Percentiles rank a stretch among this genome's conserved stretches.
Evolutionary conservation across 2,888 invertebrate genomes (phyloP).

Genomic region (Cenopis cana): DNA sequence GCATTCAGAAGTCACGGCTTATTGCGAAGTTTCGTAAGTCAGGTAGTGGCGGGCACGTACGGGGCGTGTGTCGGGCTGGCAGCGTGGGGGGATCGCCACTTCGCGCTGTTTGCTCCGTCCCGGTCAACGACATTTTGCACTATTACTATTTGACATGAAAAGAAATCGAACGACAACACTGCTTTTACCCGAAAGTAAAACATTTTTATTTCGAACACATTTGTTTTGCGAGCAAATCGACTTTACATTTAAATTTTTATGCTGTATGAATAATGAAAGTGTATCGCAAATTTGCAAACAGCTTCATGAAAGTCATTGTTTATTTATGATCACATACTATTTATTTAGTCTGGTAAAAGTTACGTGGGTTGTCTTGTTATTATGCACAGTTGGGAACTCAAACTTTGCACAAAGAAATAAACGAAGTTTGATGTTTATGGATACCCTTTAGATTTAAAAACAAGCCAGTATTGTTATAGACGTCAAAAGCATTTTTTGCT

Average conservation of each 20-base stretch:
- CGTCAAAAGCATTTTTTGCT: background rate
- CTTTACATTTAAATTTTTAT: conserved; percentile 11
- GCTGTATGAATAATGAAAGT: conserved; percentile 4
- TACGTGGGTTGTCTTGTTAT: conserved; percentile 6
- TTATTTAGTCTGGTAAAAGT: conserved; percentile 18
- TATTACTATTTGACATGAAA: conserved; percentile 75
- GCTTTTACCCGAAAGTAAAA: conserved; percentile 44
- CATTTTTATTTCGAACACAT: conserved; percentile 11
- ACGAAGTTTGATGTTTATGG: conserved; percentile 15
- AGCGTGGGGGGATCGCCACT: conserved; percentile 52
- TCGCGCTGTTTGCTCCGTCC: conserved; percentile 58
- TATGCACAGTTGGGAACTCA: conserved; percentile 20
- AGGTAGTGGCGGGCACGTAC: conserved; percentile 49
- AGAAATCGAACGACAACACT: conserved; percentile 62
- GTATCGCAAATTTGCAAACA: conserved; percentile 7
- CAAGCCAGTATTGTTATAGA: conserved; percentile 17
- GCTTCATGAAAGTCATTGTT: conserved; percentile 7
- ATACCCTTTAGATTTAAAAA: conserved; percentile 15
- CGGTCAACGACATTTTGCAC: conserved; percentile 74
- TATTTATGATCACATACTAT: conserved; percentile 8
- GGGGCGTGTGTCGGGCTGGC: conserved; percentile 15
- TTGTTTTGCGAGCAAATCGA: conserved; percentile 2
- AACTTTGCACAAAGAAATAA: conserved; percentile 20
- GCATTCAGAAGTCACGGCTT: conserved; percentile 71
- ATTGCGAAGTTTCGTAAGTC: conserved; percentile 65